phyloP scores from a whole-genome alignment of 2,888 invertebrate species.

The Tanypteryx hageni region DNA sequence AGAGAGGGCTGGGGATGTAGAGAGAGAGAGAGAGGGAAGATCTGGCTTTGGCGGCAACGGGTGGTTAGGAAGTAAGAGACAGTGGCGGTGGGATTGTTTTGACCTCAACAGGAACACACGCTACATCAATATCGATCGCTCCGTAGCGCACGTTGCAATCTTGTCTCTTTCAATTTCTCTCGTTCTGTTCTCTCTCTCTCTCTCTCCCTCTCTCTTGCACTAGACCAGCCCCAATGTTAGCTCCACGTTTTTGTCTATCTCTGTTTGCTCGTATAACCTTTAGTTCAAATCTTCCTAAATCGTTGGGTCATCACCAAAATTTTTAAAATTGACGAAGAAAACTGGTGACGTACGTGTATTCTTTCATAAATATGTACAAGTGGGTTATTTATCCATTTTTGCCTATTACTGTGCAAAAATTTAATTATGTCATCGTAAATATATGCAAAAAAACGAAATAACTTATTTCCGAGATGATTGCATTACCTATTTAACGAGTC shows the following conservation, averaged over 20 bases:
- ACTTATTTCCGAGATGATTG: no score
- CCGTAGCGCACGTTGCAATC: slow-evolving; percentile 27
- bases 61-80: neutral
- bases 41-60: no score
- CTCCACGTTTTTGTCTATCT: neutral
- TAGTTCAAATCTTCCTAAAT: neutral
- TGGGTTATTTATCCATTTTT: no score
- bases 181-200: neutral
- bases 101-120: slow-evolving; percentile 2
- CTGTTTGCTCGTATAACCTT: neutral
- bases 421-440: no score
- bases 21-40: no score
- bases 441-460: no score
- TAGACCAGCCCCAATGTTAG: no score
- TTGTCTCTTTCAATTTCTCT: slow-evolving; percentile 7
- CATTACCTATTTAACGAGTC: no score
- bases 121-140: slow-evolving; percentile 50
- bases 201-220: neutral
- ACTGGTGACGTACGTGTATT: no score
- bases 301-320: neutral
- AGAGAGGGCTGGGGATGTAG: neutral
- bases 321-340: no score
- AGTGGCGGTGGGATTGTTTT: neutral
- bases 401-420: no score
- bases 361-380: no score